phyloP scores from a whole-genome alignment of 2,113 vertebrate species.

The Oncorhynchus tshawytscha region DNA sequence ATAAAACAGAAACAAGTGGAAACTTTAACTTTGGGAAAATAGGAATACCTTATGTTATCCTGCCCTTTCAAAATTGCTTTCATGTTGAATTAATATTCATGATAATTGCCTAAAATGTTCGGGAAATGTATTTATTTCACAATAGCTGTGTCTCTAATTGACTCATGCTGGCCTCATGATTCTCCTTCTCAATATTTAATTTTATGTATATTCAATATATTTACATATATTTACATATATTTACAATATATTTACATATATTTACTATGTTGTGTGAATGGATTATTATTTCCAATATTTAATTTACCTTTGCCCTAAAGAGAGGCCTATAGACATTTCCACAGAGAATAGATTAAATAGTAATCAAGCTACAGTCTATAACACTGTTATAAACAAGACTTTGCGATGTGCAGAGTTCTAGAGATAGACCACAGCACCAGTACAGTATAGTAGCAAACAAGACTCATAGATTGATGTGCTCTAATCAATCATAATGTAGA shows the following conservation, averaged over 20 bases:
- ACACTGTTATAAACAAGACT: not conserved
- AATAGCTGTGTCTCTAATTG: not conserved
- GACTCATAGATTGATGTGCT: conserved; percentile 20
- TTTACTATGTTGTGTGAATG: not conserved
- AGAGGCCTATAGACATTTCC: not conserved
- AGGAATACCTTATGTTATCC: not conserved
- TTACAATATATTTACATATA: not conserved
- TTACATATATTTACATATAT: not conserved
- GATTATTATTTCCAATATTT: not conserved
- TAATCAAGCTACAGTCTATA: not conserved
- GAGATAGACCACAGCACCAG: not conserved
- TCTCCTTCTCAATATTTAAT: not conserved
- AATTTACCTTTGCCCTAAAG: not conserved
- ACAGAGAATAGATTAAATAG: not conserved
- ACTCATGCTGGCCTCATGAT: not conserved
- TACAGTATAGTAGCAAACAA: not conserved
- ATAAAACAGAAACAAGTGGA: not conserved
- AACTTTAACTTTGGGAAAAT: conserved; percentile 3
- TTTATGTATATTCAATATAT: too few relatives aligned
- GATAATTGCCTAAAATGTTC: not conserved
- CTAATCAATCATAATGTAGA: not conserved
- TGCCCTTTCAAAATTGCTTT: conserved; percentile 2
- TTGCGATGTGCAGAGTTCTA: not conserved
- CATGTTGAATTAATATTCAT: not conserved
- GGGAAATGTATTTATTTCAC: not conserved